Base-by-base conservation (phyloP, 2,888 invertebrate species). In the Spisula solida region DNA sequence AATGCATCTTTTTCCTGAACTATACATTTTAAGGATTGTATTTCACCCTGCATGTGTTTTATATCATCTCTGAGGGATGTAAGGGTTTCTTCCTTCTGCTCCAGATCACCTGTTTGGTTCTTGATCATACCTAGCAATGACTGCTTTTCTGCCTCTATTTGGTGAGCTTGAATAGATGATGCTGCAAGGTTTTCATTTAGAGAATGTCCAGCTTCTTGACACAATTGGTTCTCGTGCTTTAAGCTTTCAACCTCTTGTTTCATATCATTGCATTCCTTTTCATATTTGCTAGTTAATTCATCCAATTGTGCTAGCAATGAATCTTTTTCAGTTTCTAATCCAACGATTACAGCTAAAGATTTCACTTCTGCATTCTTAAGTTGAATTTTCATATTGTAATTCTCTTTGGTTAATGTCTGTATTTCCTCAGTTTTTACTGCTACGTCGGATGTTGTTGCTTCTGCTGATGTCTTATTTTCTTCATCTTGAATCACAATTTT, bases 271-370 rank as follows among this genome's bases (percentile, higher is more conserved):
- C 56, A 47, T 0, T 81, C 56, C 20, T 85, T 41, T 56, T 85
- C 78, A 56, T 82, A 47, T 18, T 85, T 66, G 10, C 48, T 16
- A 18, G 51, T 86, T 18, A 87, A 41, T 31, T 89, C 91, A 82
- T 88, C 86, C 55, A 89, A 47, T 20, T 88, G 89, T 80, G 83
- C 31, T 5, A 55, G 84, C 20, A 91, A 66, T 56, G 83, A 60
- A 88, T 91, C 91, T 88, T 92, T 92, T 83, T 93, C 93, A 75
- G 88, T 90, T 60, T 88, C 89, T 41, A 90, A 51, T 70, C 83
- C 85, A 41, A 92, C 90, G 78, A 92, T 78, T 8, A 85, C 75
- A 66, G 90, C 90, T n/a, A 92, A 80, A 31, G 90, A 92, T 78
- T 92, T 92, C 0, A 90, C 87, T 86, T 92, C 91, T 60, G 90